Evolutionary conservation across 2,888 invertebrate genomes (phyloP).

Genomic region (Ormyrus pomaceus): DNA sequence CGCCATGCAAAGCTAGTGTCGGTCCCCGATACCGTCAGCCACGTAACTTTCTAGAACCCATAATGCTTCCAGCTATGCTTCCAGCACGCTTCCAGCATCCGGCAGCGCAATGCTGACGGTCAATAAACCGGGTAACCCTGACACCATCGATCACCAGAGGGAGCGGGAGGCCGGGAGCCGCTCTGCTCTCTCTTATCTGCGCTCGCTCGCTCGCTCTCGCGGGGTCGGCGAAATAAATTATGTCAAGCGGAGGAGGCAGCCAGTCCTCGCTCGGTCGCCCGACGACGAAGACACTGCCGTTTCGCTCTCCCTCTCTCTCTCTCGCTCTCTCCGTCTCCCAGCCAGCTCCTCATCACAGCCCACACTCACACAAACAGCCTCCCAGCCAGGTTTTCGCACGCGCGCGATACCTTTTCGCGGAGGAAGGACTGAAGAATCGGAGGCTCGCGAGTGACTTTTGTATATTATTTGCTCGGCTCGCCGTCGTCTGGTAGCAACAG

Average conservation of each 20-base stretch:
- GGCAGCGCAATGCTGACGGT: background rate
- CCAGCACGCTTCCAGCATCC: too few relatives aligned
- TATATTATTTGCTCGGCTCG: background rate
- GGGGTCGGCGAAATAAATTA: conserved; percentile 61
- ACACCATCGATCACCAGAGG: background rate
- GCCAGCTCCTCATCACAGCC: too few relatives aligned
- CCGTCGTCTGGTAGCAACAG: background rate
- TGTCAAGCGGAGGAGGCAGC: conserved; percentile 46
- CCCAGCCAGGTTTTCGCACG: background rate
- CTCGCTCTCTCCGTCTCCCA: background rate
- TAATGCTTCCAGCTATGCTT: too few relatives aligned
- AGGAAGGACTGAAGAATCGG: too few relatives aligned
- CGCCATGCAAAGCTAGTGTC: too few relatives aligned
- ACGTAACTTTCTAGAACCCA: too few relatives aligned
- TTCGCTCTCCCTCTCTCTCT: background rate
- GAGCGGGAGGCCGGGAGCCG: background rate
- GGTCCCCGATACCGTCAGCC: too few relatives aligned
- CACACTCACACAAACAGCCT: too few relatives aligned
- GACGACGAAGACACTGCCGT: conserved; percentile 2
- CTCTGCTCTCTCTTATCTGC: conserved; percentile 3
- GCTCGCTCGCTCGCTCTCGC: conserved; percentile 27
- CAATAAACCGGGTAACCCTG: background rate
- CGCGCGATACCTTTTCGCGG: background rate
- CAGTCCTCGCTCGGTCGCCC: conserved; percentile 56
- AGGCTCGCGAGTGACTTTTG: conserved; percentile 28